phyloP scores from a whole-genome alignment of 2,888 invertebrate genomes.

The Deroplatys truncata region DNA sequence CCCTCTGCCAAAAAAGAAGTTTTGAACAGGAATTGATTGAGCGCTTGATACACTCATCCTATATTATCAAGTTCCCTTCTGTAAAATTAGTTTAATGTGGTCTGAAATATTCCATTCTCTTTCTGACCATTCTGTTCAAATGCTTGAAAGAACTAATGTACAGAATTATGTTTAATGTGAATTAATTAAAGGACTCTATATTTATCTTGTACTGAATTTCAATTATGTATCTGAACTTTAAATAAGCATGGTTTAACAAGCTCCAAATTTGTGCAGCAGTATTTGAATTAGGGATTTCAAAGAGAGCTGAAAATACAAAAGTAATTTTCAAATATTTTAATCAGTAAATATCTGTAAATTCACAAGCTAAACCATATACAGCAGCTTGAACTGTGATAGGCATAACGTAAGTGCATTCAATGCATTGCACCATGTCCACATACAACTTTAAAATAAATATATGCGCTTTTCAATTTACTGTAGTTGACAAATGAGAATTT shows the following conservation, averaged over 20 bases:
- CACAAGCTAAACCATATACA: not conserved
- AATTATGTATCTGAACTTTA: not conserved
- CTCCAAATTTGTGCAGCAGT: not conserved
- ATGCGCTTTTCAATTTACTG: not conserved
- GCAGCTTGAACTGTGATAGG: not conserved
- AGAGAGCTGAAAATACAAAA: not conserved
- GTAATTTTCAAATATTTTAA: not conserved
- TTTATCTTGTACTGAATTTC: not conserved
- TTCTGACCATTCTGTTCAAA: constrained; percentile 12
- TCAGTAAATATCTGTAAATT: not conserved
- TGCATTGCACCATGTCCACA: not conserved
- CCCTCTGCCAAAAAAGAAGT: no score
- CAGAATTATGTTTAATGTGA: not conserved
- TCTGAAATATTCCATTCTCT: not conserved
- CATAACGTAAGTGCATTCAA: not conserved
- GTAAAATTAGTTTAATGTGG: not conserved
- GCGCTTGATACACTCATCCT: not conserved
- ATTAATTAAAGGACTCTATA: not conserved
- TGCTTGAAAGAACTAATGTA: constrained; percentile 4
- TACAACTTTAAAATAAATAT: not conserved
- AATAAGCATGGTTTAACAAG: not conserved
- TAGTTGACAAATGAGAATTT: not conserved
- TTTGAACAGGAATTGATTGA: no score
- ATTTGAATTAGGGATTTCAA: not conserved
- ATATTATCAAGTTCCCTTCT: not conserved